phyloP scores from a whole-genome alignment of 1,140 invertebrate species.

The Rhyacophila brunnea region DNA sequence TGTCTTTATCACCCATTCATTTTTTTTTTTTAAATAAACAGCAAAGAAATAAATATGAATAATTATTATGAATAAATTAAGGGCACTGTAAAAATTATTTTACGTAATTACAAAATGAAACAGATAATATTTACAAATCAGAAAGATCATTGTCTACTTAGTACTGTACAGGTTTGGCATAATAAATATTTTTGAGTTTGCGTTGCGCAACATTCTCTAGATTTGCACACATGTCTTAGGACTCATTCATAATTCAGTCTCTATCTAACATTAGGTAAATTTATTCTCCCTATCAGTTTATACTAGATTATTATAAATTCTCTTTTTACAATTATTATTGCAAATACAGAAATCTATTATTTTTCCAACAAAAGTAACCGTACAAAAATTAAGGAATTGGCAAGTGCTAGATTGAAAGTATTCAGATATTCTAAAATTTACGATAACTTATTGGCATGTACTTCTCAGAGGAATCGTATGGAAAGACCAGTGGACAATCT shows the following conservation, averaged over 20 bases:
- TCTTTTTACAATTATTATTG: constrained; percentile 9
- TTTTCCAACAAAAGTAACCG: too few relatives aligned
- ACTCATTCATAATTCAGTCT: constrained; percentile 22
- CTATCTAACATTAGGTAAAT: constrained; percentile 28
- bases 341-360: constrained; percentile 4
- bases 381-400: too few relatives aligned
- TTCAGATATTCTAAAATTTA: too few relatives aligned
- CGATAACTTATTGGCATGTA: too few relatives aligned
- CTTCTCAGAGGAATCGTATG: too few relatives aligned
- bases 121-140: constrained; percentile 16
- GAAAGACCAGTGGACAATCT: too few relatives aligned
- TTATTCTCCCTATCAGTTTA: constrained; percentile 11
- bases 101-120: constrained; percentile 14
- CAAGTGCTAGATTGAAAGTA: too few relatives aligned
- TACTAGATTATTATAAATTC: constrained; percentile 5
- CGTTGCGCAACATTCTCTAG: constrained; percentile 1
- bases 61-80: constrained; percentile 18
- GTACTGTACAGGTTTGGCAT: constrained; percentile 25
- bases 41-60: constrained; percentile 14
- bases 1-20: constrained; percentile 10
- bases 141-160: constrained; percentile 12
- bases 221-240: constrained; percentile 3
- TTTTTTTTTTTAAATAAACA: too few relatives aligned
- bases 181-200: not conserved
- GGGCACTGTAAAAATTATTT: constrained; percentile 10